These are phyloP conservation scores for Lasioglossum oenotherae DNA, from an alignment of 2,888 invertebrate species.

Conservation along the genomic window DNA sequence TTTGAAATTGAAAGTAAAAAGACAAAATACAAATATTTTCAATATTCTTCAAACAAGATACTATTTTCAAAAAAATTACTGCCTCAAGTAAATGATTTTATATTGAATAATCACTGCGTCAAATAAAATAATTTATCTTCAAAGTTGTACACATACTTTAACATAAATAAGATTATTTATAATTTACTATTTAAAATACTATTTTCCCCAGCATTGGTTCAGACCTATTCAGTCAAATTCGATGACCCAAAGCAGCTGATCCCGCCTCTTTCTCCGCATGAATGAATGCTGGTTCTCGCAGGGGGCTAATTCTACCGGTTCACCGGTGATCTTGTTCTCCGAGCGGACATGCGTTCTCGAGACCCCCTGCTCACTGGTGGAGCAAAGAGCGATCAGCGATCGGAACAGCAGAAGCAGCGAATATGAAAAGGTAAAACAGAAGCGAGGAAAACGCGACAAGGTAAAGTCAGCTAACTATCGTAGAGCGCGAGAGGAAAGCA, in stretches of 20 bases:
- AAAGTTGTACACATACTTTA: no score
- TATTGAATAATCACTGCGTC: no score
- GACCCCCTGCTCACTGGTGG: neutral
- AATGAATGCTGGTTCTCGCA: neutral
- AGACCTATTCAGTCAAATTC: neutral
- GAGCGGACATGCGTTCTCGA: neutral
- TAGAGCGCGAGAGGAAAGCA: conserved; percentile 20
- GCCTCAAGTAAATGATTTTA: no score
- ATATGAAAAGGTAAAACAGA: conserved; percentile 59
- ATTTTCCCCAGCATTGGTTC: neutral
- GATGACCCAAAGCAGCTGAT: neutral
- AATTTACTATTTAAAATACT: no score
- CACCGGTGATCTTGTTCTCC: neutral
- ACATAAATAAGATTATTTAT: no score
- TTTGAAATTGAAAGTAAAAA: no score
- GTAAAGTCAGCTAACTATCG: neutral
- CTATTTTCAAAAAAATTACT: no score
- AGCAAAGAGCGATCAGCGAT: conserved; percentile 1
- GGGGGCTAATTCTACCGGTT: neutral
- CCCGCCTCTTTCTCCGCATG: neutral
- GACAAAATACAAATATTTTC: no score
- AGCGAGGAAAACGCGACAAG: conserved; percentile 66
- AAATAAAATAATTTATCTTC: no score
- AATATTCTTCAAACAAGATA: no score
- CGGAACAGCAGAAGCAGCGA: conserved; percentile 7